Percentiles rank a stretch among this genome's conserved stretches.
phyloP scores from a whole-genome alignment of 2,113 vertebrate species.

The Labrus mixtus region DNA sequence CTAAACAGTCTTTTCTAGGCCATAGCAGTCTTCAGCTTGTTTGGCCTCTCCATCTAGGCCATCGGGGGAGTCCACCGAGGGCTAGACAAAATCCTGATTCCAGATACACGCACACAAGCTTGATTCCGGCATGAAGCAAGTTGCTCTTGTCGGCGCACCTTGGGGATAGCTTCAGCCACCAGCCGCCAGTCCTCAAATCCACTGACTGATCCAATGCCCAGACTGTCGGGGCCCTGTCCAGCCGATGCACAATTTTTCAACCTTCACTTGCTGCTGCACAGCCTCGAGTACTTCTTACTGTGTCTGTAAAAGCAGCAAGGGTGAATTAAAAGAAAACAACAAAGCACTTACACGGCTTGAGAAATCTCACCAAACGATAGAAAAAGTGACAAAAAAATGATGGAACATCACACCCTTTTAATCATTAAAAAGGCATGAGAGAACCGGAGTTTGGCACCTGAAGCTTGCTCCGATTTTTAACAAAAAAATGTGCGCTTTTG shows the following conservation, averaged over 20 bases:
- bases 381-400: conserved; percentile 35
- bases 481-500: conserved; percentile 8
- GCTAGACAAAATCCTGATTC: conserved; percentile 63
- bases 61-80: conserved; percentile 64
- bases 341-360: conserved; percentile 27
- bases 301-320: conserved; percentile 16
- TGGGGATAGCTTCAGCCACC: conserved; percentile 74
- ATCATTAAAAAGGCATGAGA: conserved; percentile 21
- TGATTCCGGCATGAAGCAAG: conserved; percentile 65
- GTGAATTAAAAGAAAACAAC: neutral
- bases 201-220: conserved; percentile 84
- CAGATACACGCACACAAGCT: conserved; percentile 47
- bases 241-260: conserved; percentile 68
- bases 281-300: conserved; percentile 40
- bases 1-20: conserved; percentile 63
- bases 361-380: conserved; percentile 22
- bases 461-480: neutral
- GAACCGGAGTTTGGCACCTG: conserved; percentile 2
- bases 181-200: conserved; percentile 74
- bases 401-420: conserved; percentile 29
- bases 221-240: conserved; percentile 71
- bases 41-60: conserved; percentile 64
- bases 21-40: conserved; percentile 59
- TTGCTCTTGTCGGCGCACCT: conserved; percentile 71
- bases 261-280: conserved; percentile 60